A percentile compares a stretch with the other conserved stretches of the same genome.
These are phyloP conservation scores for Thalassaphorura encarpata DNA, from an alignment of 1,140 invertebrate genomes.

Conservation along the genomic window DNA sequence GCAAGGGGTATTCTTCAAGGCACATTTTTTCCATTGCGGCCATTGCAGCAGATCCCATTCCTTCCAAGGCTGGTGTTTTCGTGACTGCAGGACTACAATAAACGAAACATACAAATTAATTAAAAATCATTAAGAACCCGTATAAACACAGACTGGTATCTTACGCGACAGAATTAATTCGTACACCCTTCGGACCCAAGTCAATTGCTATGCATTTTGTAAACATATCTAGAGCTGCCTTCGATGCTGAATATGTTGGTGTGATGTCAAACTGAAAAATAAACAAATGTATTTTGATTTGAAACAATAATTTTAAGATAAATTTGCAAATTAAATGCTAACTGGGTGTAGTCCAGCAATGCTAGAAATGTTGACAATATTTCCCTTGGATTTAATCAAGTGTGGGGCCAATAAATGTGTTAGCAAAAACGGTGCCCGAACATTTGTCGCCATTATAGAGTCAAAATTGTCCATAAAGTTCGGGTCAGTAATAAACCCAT, in stretches of 20 bases:
- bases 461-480: slow-evolving; percentile 44
- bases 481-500: neutral
- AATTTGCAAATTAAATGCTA: neutral
- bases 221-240: neutral
- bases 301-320: too few species aligned
- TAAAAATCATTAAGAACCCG: neutral
- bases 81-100: neutral
- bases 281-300: too few species aligned
- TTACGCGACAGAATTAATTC: neutral
- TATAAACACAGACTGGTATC: neutral
- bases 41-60: neutral
- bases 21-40: neutral
- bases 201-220: neutral
- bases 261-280: neutral
- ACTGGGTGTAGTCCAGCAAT: slow-evolving; percentile 46
- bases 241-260: neutral
- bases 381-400: slow-evolving; percentile 42
- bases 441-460: slow-evolving; percentile 45
- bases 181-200: neutral
- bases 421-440: slow-evolving; percentile 32
- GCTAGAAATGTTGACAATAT: slow-evolving; percentile 50
- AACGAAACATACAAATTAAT: too few species aligned
- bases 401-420: slow-evolving; percentile 44
- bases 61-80: neutral
- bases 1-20: neutral